Percentiles rank a stretch among this genome's conserved stretches.
phyloP scores from a whole-genome alignment of 1,140 invertebrate genomes.

The Zophobas atratus region DNA sequence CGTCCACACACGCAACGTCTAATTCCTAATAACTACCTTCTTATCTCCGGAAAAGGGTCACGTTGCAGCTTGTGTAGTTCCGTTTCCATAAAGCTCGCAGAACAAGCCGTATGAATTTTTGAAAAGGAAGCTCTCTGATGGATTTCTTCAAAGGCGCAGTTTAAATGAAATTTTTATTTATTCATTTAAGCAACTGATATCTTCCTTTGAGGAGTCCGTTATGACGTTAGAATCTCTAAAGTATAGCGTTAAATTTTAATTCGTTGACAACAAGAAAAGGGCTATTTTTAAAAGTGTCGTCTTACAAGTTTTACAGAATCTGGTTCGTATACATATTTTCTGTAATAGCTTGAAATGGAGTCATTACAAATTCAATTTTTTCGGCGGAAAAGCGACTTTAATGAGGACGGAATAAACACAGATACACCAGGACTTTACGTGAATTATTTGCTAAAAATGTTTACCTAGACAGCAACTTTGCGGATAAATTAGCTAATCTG shows the following conservation, averaged over 20 bases:
- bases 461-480: conserved; percentile 8
- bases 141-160: conserved; percentile 33
- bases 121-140: conserved; percentile 36
- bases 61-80: background rate
- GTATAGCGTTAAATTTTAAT: conserved; percentile 20
- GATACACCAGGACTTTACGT: background rate
- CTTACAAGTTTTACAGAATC: too few species aligned
- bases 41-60: background rate
- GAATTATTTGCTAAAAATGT: conserved; percentile 29
- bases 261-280: background rate
- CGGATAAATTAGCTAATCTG: conserved; percentile 18
- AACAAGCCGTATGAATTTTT: conserved; percentile 41
- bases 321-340: too few species aligned
- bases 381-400: too few species aligned
- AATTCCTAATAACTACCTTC: conserved; percentile 3
- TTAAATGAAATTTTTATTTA: conserved; percentile 42
- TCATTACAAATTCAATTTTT: too few species aligned
- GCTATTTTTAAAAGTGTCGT: too few species aligned
- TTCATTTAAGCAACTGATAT: conserved; percentile 41
- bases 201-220: conserved; percentile 21
- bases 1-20: too few species aligned
- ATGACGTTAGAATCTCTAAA: conserved; percentile 1
- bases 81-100: conserved; percentile 24
- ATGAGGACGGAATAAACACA: too few species aligned
- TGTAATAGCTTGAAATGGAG: too few species aligned